Conservation (phyloP, 2,797 vertebrate genomes). For the Numenius phaeopus region DNA sequence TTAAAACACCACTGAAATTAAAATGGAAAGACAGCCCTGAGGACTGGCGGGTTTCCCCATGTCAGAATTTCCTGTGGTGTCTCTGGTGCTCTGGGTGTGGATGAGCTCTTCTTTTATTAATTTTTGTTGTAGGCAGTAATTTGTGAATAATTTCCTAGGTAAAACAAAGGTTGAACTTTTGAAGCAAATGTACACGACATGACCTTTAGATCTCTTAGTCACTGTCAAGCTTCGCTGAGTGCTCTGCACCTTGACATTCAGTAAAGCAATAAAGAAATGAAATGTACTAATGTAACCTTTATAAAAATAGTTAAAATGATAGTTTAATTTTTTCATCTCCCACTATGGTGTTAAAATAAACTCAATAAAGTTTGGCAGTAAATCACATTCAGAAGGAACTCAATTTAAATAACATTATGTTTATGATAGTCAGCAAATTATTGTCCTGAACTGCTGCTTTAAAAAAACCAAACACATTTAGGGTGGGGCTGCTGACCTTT, state of each 20-base stretch:
- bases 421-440: constrained; percentile 25
- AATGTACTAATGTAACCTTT: constrained; percentile 76
- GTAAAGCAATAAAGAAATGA: constrained; percentile 74
- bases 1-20: neutral
- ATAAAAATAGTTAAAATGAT: constrained; percentile 75
- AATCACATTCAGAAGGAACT: constrained; percentile 29
- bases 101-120: neutral
- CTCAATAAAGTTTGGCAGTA: constrained; percentile 63
- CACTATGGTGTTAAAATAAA: constrained; percentile 70
- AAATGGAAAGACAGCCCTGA: neutral
- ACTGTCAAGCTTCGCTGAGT: constrained; percentile 61
- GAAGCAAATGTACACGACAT: constrained; percentile 54
- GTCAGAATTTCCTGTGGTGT: neutral
- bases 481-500: neutral
- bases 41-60: neutral
- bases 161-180: constrained; percentile 48
- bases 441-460: constrained; percentile 5
- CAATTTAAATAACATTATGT: constrained; percentile 55
- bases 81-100: neutral
- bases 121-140: constrained; percentile 46
- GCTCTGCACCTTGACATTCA: constrained; percentile 75
- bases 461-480: neutral
- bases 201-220: constrained; percentile 71
- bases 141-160: constrained; percentile 50
- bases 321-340: constrained; percentile 78